Percentiles rank a stretch among this genome's conserved stretches.
Conservation (phyloP, 2,888 invertebrate species). For the Volucella inanis region DNA sequence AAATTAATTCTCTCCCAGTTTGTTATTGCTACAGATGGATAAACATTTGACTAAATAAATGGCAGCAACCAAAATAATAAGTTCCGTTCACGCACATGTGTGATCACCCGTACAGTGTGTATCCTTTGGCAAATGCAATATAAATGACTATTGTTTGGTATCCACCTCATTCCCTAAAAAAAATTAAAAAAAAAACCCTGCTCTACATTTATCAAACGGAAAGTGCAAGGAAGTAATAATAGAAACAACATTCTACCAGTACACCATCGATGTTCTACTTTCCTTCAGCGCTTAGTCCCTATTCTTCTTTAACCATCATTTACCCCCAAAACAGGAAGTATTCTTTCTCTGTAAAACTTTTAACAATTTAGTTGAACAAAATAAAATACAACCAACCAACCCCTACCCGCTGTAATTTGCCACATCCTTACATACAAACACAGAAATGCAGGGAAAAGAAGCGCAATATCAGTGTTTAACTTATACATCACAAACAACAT, state of each 20-base stretch:
- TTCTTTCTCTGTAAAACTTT: slow-evolving; percentile 39
- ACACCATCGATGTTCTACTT: slow-evolving; percentile 43
- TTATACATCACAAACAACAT: slow-evolving; percentile 63
- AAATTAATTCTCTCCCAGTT: slow-evolving; percentile 19
- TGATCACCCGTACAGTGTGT: slow-evolving; percentile 17
- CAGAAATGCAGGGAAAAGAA: not conserved
- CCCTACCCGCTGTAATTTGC: too few relatives aligned
- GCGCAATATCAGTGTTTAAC: slow-evolving; percentile 48
- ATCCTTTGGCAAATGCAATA: slow-evolving; percentile 48
- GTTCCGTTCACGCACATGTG: slow-evolving; percentile 44
- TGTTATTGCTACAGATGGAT: slow-evolving; percentile 41
- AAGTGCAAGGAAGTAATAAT: slow-evolving; percentile 64
- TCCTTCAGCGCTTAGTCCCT: slow-evolving; percentile 4
- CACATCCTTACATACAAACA: too few relatives aligned
- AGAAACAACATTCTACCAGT: slow-evolving; percentile 40
- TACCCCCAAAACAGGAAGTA: slow-evolving; percentile 32
- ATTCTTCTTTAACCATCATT: not conserved
- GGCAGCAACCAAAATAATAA: slow-evolving; percentile 27
- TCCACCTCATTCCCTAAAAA: not conserved
- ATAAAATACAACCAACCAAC: slow-evolving; percentile 3
- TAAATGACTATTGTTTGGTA: slow-evolving; percentile 31
- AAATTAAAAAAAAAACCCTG: slow-evolving; percentile 25
- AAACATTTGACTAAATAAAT: slow-evolving; percentile 58
- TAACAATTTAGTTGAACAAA: slow-evolving; percentile 54
- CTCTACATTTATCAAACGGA: slow-evolving; percentile 67